Percentiles rank a stretch among this genome's conserved stretches.
Conservation (phyloP, 2,888 invertebrate genomes). For the Epistrophella euchroma region DNA sequence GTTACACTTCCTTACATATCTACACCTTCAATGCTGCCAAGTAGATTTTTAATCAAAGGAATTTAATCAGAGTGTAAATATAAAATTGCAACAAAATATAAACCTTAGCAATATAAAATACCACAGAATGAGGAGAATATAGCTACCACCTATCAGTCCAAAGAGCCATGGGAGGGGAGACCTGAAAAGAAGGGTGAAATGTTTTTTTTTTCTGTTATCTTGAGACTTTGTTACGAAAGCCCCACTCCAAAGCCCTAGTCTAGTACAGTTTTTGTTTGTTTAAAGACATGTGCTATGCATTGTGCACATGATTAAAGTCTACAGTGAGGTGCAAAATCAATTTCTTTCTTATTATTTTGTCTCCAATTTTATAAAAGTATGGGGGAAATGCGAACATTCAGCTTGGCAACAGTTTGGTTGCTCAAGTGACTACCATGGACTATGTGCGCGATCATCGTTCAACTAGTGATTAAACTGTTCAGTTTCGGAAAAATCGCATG, state of each 20-base stretch:
- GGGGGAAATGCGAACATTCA: too few relatives aligned
- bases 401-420: too few relatives aligned
- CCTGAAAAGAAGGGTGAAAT: constrained; percentile 10
- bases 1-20: background rate
- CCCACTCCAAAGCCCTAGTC: background rate
- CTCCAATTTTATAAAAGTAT: too few relatives aligned
- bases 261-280: constrained; percentile 18
- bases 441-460: too few relatives aligned
- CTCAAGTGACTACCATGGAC: too few relatives aligned
- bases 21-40: constrained; percentile 46
- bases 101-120: constrained; percentile 24
- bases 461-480: too few relatives aligned
- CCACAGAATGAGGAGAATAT: constrained; percentile 25
- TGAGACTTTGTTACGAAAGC: constrained; percentile 23
- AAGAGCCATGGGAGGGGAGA: background rate
- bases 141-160: constrained; percentile 9
- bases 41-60: constrained; percentile 58
- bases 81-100: constrained; percentile 15
- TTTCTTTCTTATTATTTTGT: too few relatives aligned
- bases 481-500: too few relatives aligned
- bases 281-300: constrained; percentile 13
- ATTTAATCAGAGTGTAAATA: constrained; percentile 69
- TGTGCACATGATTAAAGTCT: constrained; percentile 6
- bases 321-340: constrained; percentile 13
- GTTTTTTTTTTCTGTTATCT: constrained; percentile 26